Evolutionary conservation across 2,113 vertebrate genomes (phyloP), one percentile per base, ranked within the genome.

Genomic region (Epinephelus fuscoguttatus): DNA sequence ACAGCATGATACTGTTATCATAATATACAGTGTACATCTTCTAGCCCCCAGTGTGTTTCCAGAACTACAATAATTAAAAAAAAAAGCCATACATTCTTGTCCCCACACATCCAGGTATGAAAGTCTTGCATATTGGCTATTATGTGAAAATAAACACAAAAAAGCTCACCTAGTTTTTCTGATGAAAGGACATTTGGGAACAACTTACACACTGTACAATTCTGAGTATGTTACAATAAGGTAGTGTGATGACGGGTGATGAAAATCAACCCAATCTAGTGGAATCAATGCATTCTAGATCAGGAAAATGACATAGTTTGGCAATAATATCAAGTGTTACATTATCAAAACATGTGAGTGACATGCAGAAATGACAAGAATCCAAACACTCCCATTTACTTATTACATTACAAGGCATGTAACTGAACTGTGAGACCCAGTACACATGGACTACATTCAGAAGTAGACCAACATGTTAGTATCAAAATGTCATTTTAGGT

Each of bases 71-170:
- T 64, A 59, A 61, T 67, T 30, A 4, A 78, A 40, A 47, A 33
- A 33, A 80, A 64, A 62, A 61, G 42, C 1, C 72, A 68, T 73
- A 81, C 84, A 88, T 70, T 75, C 70, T 47, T 81, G 21, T 72
- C 50, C 45, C 74, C 70, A 81, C 80, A 86, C 63, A 81, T 73
- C 56, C 67, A 72, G 9, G 19, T 80, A 88, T 80, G 60, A 88
- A 78, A 87, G 47, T 84, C 68, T 92, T 89, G 89, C 90, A 91
- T 89, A 85, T 85, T 63, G 45, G 57, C 76, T 61, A 69, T 18
- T 40, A 17, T 59, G 70, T 62, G 49, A 78, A 85, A 82, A 81
- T 40, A 75, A 62, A 78, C 3, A 30, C 56, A 70, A 49, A 9
- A 57, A 81, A 59, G 3, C 62, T 62, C 47, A 47, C 64, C 15